Evolutionary conservation across 2,888 invertebrate genomes (phyloP), one percentile per base, ranked within the genome.

Genomic region (Orgyia antiqua): DNA sequence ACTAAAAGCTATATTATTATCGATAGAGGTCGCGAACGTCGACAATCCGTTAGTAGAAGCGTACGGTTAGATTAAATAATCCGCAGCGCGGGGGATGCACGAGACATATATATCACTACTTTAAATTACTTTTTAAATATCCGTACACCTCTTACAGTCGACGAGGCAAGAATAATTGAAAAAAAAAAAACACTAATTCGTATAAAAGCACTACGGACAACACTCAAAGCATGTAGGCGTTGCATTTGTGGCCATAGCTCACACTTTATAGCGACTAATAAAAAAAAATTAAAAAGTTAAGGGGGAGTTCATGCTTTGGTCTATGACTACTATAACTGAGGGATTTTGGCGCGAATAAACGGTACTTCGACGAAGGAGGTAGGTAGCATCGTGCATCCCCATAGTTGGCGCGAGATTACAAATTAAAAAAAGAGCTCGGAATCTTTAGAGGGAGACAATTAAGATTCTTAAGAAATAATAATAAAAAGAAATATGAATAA

Each of bases 301-400:
- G 68, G 77, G 80, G 72, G 49, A 58, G 74, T 68, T 49, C 83
- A 82, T 83, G 83, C 83, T 78, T 72, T 67, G 65, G 42, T 53
- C 6, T 47, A 46, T 57, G 51, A 33, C 44, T 47, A 53, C 45
- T 31, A 41, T 27, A 13, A 39, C 29, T 35, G 37, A 39, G 42
- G 50, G 38, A 39, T 36, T 39, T 50, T 32, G 51, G 34, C 63
- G 63, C 60, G 58, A 46, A n/a, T 39, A 36, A 40, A 56, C 55
- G 51, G 51, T 46, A 42, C 28, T 4, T 15, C 46, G 51, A 67
- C 50, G 47, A 53, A 65, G 76, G 77, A 78, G 75, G 62, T 68
- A 72, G 78, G 74, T 74, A 84, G 86, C 83, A 86, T 77, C 86
- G 86, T 86, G 86, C 86, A 86, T 86, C 86, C 86, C 86, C 86